Percentiles rank a stretch among this genome's conserved stretches.
Conservation (phyloP, 2,888 invertebrate genomes). For the Athripsodes cinereus region DNA sequence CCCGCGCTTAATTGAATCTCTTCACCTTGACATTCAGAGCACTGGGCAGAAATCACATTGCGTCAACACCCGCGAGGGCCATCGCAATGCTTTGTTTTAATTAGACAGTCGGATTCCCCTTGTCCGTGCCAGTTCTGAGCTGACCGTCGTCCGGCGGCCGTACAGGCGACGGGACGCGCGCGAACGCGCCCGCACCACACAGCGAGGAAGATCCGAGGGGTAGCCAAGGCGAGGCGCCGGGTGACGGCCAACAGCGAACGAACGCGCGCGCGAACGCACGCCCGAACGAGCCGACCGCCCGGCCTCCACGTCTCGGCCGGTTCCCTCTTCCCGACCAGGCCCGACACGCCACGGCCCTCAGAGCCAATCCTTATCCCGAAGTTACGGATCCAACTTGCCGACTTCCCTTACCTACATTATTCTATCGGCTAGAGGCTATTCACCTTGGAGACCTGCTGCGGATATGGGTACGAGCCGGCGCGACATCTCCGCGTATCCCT, state of each 20-base stretch:
- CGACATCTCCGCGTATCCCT: slow-evolving; percentile 32
- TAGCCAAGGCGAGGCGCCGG: slow-evolving; percentile 37
- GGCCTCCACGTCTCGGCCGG: slow-evolving; percentile 26
- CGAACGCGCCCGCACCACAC: slow-evolving; percentile 28
- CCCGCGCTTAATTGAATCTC: slow-evolving; percentile 58
- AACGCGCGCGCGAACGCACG: no score
- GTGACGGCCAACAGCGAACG: no score
- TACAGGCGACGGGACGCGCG: slow-evolving; percentile 31
- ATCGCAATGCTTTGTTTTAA: slow-evolving; percentile 66
- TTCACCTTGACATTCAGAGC: slow-evolving; percentile 60
- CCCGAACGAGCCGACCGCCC: no score
- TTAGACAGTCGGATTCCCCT: slow-evolving; percentile 61
- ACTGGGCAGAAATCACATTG: slow-evolving; percentile 67
- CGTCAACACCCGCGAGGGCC: slow-evolving; percentile 55
- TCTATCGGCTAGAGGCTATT: slow-evolving; percentile 62
- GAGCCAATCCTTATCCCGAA: slow-evolving; percentile 70
- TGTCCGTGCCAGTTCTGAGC: slow-evolving; percentile 59
- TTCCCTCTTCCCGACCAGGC: slow-evolving; percentile 42
- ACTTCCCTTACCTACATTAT: slow-evolving; percentile 64
- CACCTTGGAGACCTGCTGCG: slow-evolving; percentile 72
- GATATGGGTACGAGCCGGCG: slow-evolving; percentile 58
- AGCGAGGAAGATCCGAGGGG: slow-evolving; percentile 36
- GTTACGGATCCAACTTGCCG: slow-evolving; percentile 61
- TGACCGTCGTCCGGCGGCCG: slow-evolving; percentile 49
- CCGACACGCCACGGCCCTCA: slow-evolving; percentile 59